phyloP scores from a whole-genome alignment of 2,113 vertebrate species.

The Muntiacus muntjak region DNA sequence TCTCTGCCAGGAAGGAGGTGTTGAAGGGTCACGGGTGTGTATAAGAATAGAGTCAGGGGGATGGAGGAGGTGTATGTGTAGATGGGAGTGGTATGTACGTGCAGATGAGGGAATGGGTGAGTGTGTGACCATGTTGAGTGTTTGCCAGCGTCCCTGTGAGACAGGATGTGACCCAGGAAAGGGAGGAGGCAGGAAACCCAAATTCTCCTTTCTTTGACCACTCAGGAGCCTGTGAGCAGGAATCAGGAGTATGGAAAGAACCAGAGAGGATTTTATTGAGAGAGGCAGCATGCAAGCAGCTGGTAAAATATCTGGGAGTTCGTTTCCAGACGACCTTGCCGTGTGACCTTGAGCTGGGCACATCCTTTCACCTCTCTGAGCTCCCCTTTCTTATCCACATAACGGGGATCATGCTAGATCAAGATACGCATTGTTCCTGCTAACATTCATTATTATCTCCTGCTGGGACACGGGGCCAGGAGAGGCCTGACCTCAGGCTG shows the following conservation, averaged over 20 bases:
- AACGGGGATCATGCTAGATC: not conserved
- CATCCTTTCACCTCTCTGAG: not conserved
- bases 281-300: not conserved
- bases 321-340: not conserved
- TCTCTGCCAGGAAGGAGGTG: not conserved
- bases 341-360: not conserved
- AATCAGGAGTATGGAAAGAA: not conserved
- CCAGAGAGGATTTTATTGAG: not conserved
- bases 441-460: not conserved
- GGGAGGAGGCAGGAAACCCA: not conserved
- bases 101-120: not conserved
- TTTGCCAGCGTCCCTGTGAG: not conserved
- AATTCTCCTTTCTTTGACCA: not conserved
- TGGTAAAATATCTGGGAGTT: not conserved
- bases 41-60: not conserved
- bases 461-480: not conserved
- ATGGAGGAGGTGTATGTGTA: too few species aligned
- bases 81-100: accelerated
- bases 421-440: not conserved
- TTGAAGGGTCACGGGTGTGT: not conserved
- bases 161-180: not conserved
- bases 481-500: not conserved
- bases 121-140: accelerated
- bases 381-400: not conserved
- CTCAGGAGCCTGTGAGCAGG: not conserved